Percentiles rank a stretch among this genome's conserved stretches.
Evolutionary conservation across 2,888 invertebrate genomes (phyloP).

Genomic region (Melinaea marsaeus): DNA sequence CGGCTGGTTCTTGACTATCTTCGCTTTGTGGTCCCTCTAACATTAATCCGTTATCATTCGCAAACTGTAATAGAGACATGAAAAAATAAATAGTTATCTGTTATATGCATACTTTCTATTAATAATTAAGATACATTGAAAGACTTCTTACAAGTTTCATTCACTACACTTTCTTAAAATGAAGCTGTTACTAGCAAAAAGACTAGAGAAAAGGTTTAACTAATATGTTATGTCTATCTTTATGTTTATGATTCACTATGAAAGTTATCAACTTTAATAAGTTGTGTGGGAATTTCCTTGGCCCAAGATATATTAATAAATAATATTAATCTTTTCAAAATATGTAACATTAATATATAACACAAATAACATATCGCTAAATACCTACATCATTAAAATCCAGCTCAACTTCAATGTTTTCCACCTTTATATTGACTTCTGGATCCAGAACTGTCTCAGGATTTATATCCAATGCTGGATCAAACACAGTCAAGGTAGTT

Average conservation of each 20-base stretch:
- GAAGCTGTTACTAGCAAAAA: no score
- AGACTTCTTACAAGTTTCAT: no score
- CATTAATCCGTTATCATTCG: constrained; percentile 48
- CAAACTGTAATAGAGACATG: constrained; percentile 47
- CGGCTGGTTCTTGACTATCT: constrained; percentile 52
- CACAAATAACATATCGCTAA: not conserved
- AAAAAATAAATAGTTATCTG: no score
- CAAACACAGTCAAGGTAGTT: constrained; percentile 33
- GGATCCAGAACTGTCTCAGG: constrained; percentile 48
- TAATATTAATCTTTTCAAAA: no score
- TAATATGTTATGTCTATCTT: no score
- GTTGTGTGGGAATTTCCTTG: no score
- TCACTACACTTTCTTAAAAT: no score
- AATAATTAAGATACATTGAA: not conserved
- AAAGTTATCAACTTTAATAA: no score
- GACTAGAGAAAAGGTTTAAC: no score
- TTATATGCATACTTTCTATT: no score
- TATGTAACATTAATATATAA: not conserved
- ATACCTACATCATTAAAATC: constrained; percentile 69
- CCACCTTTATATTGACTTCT: constrained; percentile 66
- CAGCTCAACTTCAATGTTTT: constrained; percentile 68
- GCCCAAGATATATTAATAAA: no score
- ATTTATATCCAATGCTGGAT: constrained; percentile 22
- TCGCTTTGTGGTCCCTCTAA: constrained; percentile 48
- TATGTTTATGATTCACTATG: no score